A percentile compares a stretch with the other conserved stretches of the same genome.
phyloP scores from a whole-genome alignment of 2,888 invertebrate genomes.

The Epirrhoe alternata region DNA sequence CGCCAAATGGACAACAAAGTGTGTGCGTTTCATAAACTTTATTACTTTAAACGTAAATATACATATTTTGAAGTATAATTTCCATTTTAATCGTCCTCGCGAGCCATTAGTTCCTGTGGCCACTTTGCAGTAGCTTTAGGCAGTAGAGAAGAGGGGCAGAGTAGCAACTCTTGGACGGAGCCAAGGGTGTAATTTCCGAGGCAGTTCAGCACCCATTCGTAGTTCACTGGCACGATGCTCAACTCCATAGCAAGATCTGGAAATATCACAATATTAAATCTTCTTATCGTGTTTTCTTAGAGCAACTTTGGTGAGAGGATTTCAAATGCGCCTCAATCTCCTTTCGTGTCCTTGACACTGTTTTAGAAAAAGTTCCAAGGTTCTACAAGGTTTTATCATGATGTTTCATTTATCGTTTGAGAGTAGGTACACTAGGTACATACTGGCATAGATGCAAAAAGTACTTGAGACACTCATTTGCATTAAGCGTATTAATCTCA shows the following conservation, averaged over 20 bases:
- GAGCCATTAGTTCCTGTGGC: constrained; percentile 60
- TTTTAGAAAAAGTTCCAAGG: too few relatives aligned
- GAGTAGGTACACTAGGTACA: too few relatives aligned
- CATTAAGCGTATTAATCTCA: too few relatives aligned
- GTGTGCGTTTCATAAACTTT: constrained; percentile 16
- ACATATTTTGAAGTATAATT: constrained; percentile 4
- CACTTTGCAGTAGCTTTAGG: constrained; percentile 57
- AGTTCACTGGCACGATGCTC: constrained; percentile 74
- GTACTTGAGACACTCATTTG: too few relatives aligned
- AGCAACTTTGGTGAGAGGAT: too few relatives aligned
- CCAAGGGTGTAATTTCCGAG: constrained; percentile 67
- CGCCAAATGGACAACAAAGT: background rate
- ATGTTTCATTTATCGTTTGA: too few relatives aligned
- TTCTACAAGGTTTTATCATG: too few relatives aligned
- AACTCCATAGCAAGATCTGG: constrained; percentile 72
- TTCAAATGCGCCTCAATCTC: too few relatives aligned
- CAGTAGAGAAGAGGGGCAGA: constrained; percentile 67
- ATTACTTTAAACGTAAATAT: constrained; percentile 22
- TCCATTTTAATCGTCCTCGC: constrained; percentile 52
- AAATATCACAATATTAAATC: background rate
- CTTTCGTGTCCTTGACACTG: too few relatives aligned
- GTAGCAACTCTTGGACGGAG: constrained; percentile 64
- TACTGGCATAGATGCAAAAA: too few relatives aligned
- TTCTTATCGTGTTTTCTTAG: too few relatives aligned
- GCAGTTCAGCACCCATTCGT: constrained; percentile 80